Conservation (phyloP, 2,888 invertebrate species). For the Tiliacea citrago region DNA sequence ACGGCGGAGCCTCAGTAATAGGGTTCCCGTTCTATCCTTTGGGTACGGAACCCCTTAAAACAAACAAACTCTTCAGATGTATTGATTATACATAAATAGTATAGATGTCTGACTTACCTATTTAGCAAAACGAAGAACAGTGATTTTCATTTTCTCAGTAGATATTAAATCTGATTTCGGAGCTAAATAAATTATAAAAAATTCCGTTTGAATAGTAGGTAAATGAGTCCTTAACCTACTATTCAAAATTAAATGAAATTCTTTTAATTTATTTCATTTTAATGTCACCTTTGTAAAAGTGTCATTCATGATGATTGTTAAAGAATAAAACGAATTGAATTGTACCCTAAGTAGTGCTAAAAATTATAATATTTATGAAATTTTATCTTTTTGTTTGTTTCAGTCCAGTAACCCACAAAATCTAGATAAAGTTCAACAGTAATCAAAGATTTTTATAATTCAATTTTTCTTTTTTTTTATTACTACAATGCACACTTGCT, state of each 20-base stretch:
- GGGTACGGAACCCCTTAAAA: no score
- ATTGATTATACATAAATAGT: background rate
- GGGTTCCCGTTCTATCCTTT: no score
- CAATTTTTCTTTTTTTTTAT: no score
- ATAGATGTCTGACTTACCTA: background rate
- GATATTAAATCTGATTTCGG: slow-evolving; percentile 12
- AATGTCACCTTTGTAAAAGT: background rate
- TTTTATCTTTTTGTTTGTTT: no score
- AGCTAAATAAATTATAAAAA: slow-evolving; percentile 18
- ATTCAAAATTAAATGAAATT: slow-evolving; percentile 3
- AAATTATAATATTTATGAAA: no score
- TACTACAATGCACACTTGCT: no score
- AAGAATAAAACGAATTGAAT: background rate
- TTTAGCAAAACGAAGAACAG: background rate
- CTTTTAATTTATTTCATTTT: background rate
- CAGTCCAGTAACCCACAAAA: no score
- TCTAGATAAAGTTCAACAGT: no score
- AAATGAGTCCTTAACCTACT: slow-evolving; percentile 1
- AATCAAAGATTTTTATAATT: no score
- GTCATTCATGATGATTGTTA: background rate
- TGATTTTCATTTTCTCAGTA: background rate
- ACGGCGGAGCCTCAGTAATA: no score
- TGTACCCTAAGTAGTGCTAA: no score
- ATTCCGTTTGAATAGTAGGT: slow-evolving; percentile 5
- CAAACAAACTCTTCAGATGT: no score